Evolutionary conservation across 2,797 vertebrate species (phyloP), one percentile per base, ranked within the genome.

Genomic region (Loris lydekkerianus): DNA sequence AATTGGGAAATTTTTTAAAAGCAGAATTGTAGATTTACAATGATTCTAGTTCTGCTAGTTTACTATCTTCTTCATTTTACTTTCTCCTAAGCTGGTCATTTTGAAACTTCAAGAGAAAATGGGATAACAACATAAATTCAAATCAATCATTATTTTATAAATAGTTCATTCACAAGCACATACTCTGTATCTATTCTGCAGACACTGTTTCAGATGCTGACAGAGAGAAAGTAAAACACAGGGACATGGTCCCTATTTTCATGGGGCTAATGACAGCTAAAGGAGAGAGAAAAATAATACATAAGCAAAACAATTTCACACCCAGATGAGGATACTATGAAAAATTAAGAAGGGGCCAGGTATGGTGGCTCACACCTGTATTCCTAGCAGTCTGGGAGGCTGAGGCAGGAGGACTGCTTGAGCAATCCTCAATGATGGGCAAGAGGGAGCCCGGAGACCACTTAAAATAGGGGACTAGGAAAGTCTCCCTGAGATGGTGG

Each of bases 91-190:
- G 69, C 15, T 73, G 82, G 69, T 60, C 43, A 83, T 14, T 77
- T 4, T 60, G 60, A 93, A 84, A 17, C 67, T 89, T 86, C 25
- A 92, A 10, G 18, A 89, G 53, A 94, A 87, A 96, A 86, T 65
- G 43, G 31, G 31, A 78, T 78, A 20, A 75, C 0, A 89, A 46
- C 17, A 34, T 31, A 94, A 86, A 86, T n/a, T 82, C 56, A 93
- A 93, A 81, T 82, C 37, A 94, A 84, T 67, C 31, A 53, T 53
- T 83, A 15, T 77, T 93, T 82, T 96, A 78, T 60, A 92, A 95
- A 86, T 60, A 90, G 17, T 69, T 70, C 43, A 93, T 23, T 82
- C 53, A 95, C 40, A 93, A 87, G 85, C 80, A 84, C 20, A 76
- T 29, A 75, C n/a, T 20, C 49, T 65, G 3, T 85, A 73, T 49